phyloP scores from a whole-genome alignment of 2,888 invertebrate genomes.

The Mythimna vitellina region DNA sequence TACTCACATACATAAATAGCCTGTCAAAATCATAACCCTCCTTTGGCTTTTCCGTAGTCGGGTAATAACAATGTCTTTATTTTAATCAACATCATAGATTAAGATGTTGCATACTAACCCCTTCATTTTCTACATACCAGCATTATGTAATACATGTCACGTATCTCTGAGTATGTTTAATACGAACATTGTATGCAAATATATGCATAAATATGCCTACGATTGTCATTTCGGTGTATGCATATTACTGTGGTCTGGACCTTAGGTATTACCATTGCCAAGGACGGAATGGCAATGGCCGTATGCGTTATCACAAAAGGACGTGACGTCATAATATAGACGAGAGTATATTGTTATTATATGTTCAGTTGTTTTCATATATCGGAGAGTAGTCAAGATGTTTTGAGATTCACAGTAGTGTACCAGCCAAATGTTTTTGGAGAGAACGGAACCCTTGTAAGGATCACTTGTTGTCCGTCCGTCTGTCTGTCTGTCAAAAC shows the following conservation, averaged over 20 bases:
- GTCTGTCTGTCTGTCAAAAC: too few species aligned
- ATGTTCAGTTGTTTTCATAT: neutral
- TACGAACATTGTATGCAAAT: conserved; percentile 20
- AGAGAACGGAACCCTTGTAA: too few species aligned
- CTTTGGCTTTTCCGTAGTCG: too few species aligned
- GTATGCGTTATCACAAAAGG: neutral
- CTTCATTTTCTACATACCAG: neutral
- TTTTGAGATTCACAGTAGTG: neutral
- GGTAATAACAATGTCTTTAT: neutral
- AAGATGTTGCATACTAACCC: neutral
- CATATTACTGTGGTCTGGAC: neutral
- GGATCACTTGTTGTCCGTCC: too few species aligned
- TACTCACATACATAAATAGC: too few species aligned
- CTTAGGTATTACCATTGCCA: conserved; percentile 37
- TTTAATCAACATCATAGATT: neutral
- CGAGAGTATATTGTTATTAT: neutral
- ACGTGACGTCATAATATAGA: neutral
- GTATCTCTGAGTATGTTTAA: neutral
- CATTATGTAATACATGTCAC: conserved; percentile 15
- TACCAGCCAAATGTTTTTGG: neutral
- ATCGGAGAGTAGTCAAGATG: neutral
- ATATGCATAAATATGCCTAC: neutral
- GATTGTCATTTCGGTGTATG: conserved; percentile 5
- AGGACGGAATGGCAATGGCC: conserved; percentile 36
- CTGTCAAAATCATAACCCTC: too few species aligned